A percentile compares a stretch with the other conserved stretches of the same genome.
Evolutionary conservation across 2,888 invertebrate species (phyloP).

Genomic region (Agrypnus murinus): DNA sequence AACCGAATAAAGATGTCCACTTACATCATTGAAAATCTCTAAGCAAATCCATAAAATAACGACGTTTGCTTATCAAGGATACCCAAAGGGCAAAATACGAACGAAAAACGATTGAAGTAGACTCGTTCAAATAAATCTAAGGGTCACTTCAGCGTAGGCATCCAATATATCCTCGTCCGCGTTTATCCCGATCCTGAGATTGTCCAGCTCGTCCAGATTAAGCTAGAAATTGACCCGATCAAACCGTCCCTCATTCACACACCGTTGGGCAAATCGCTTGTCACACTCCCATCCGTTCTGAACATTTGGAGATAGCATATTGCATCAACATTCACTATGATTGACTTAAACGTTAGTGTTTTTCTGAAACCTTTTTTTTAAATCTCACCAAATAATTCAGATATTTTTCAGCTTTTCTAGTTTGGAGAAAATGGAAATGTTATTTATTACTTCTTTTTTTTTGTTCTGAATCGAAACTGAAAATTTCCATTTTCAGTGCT

Average conservation of each 20-base stretch:
- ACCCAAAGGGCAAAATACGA: constrained; percentile 54
- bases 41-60: constrained; percentile 55
- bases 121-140: constrained; percentile 54
- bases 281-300: constrained; percentile 58
- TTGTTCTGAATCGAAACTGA: no score
- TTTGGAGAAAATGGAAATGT: neutral
- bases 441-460: no score
- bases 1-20: neutral
- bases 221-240: constrained; percentile 70
- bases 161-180: constrained; percentile 68
- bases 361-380: neutral
- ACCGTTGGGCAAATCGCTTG: constrained; percentile 69
- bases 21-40: constrained; percentile 32
- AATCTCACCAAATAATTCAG: neutral
- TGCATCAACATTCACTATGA: constrained; percentile 60
- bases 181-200: constrained; percentile 66
- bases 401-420: neutral
- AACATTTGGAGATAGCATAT: constrained; percentile 57
- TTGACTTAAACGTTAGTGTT: constrained; percentile 50
- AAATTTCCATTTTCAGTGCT: no score
- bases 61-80: constrained; percentile 56
- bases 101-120: constrained; percentile 51
- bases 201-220: constrained; percentile 68
- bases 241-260: constrained; percentile 71
- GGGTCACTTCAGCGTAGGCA: constrained; percentile 63